A percentile compares a stretch with the other conserved stretches of the same genome.
Conservation (phyloP, 2,888 invertebrate species). For the Drosophila maculinotata region DNA sequence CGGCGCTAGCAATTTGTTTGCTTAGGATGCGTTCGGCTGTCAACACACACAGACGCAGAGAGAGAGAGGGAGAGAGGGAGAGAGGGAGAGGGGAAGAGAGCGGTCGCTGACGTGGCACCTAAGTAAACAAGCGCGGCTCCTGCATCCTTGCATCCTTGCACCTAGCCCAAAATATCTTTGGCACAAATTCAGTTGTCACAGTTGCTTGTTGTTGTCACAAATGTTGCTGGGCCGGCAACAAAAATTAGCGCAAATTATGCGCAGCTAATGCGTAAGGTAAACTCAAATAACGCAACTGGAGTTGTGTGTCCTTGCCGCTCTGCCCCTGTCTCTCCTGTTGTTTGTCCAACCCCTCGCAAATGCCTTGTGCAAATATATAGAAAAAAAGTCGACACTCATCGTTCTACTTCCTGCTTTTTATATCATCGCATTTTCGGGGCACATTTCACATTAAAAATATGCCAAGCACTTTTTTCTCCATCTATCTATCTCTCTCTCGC, state of each 20-base stretch:
- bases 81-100: not conserved
- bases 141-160: slow-evolving; percentile 8
- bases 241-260: slow-evolving; percentile 82
- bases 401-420: slow-evolving; percentile 15
- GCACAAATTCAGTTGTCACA: slow-evolving; percentile 63
- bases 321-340: not conserved
- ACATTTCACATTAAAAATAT: slow-evolving; percentile 55
- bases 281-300: slow-evolving; percentile 51
- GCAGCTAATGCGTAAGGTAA: slow-evolving; percentile 70
- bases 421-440: slow-evolving; percentile 8
- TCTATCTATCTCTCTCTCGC: not conserved
- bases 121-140: slow-evolving; percentile 39
- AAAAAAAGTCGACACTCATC: slow-evolving; percentile 46
- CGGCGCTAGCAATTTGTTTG: slow-evolving; percentile 74
- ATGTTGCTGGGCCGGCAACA: slow-evolving; percentile 14
- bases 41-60: slow-evolving; percentile 26
- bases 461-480: slow-evolving; percentile 14
- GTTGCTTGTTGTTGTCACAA: slow-evolving; percentile 1
- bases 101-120: slow-evolving; percentile 45
- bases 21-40: slow-evolving; percentile 59
- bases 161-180: slow-evolving; percentile 8
- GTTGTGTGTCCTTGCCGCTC: slow-evolving; percentile 26
- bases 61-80: not conserved
- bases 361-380: slow-evolving; percentile 60
- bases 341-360: slow-evolving; percentile 39